A percentile compares a stretch with the other conserved stretches of the same genome.
Conservation (phyloP, 2,888 invertebrate genomes). For the Hermodice carunculata region DNA sequence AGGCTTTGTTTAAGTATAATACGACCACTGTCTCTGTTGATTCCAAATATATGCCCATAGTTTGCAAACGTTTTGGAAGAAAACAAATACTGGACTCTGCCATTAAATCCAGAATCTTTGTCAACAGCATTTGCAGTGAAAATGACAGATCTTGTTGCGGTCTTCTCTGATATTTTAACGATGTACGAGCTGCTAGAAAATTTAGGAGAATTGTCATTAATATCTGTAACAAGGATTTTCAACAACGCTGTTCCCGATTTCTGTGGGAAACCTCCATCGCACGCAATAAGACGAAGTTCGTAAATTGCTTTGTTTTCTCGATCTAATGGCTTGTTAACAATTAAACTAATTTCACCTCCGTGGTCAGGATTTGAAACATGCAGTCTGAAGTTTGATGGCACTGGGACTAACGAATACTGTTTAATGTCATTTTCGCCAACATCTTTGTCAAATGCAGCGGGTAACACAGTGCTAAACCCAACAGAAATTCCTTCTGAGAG, state of each 20-base stretch:
- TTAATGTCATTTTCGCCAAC: no score
- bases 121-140: slow-evolving; percentile 16
- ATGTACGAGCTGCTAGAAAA: slow-evolving; percentile 91
- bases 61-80: not conserved
- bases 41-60: slow-evolving; percentile 3
- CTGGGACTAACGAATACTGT: no score
- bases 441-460: no score
- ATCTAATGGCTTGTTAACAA: no score
- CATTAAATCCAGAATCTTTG: slow-evolving; percentile 19
- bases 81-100: slow-evolving; percentile 16
- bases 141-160: slow-evolving; percentile 76
- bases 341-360: no score
- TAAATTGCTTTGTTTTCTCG: slow-evolving; percentile 87
- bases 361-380: no score
- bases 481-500: slow-evolving; percentile 42
- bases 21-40: slow-evolving; percentile 16
- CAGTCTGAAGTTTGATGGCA: no score
- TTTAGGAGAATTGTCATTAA: slow-evolving; percentile 86
- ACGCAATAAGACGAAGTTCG: slow-evolving; percentile 12
- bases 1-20: slow-evolving; percentile 5
- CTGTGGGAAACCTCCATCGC: slow-evolving; percentile 14
- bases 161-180: slow-evolving; percentile 86
- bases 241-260: slow-evolving; percentile 59
- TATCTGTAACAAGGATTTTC: slow-evolving; percentile 57
- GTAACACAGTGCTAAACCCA: no score